These are phyloP conservation scores for Halichoerus grypus DNA, from an alignment of 2,113 vertebrate genomes.

Conservation along the genomic window DNA sequence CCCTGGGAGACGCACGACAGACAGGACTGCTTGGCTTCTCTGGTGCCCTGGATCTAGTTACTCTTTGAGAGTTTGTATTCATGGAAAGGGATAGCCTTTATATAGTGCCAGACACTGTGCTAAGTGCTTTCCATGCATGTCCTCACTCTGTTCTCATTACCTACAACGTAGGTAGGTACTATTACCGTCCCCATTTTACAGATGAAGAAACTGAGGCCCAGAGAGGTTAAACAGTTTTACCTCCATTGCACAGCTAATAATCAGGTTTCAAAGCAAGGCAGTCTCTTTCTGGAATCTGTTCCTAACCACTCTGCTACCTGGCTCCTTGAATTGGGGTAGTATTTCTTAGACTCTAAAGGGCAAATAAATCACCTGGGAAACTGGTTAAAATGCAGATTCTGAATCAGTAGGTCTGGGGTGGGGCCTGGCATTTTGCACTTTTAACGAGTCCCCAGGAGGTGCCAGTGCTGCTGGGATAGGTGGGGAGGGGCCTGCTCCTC, in stretches of 20 bases:
- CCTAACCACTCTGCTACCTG: not conserved
- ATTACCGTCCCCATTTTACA: not conserved
- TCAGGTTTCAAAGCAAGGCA: not conserved
- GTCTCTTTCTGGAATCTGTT: not conserved
- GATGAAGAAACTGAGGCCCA: not conserved
- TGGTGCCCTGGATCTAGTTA: not conserved
- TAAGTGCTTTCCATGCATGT: not conserved
- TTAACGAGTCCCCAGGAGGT: not conserved
- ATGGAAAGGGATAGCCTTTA: not conserved
- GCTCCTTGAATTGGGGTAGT: not conserved
- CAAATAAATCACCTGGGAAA: not conserved
- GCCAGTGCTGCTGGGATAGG: not conserved
- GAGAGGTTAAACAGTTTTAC: not conserved
- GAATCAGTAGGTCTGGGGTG: not conserved
- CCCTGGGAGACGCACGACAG: not conserved
- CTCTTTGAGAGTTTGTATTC: not conserved
- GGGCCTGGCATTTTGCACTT: not conserved
- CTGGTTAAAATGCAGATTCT: not conserved
- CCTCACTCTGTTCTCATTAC: not conserved
- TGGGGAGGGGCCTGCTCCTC: not conserved
- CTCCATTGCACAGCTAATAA: not conserved
- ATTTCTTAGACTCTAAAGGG: not conserved
- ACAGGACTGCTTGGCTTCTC: not conserved
- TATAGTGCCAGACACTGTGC: not conserved
- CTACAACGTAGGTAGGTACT: not conserved